Base-by-base conservation (phyloP, 2,113 vertebrate genomes). In the Triplophysa rosa region DNA sequence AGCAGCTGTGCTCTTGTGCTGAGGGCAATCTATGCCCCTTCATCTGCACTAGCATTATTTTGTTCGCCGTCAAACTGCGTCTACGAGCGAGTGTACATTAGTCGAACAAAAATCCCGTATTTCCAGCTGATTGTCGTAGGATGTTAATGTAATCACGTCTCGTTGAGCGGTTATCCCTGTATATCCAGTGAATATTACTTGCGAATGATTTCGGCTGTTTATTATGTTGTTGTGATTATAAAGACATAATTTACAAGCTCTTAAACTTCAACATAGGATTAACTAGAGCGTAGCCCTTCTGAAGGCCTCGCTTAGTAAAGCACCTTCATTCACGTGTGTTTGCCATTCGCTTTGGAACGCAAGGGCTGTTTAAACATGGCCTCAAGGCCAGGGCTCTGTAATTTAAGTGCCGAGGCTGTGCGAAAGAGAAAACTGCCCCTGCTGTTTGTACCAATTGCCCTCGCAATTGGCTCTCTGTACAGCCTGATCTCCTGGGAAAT, bases 391-490 rank as follows among this genome's bases (percentile, higher is more conserved):
- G 24, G 14, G 61, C 45, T 12, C 23, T 70, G 23, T 40, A 77
- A 67, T 23, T 19, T 13, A 54, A 67, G 12, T 42, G 12, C 29
- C 11, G 33, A 37, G 67, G 66, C 59, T 19, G 47, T 19, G 47
- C 1, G 29, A 49, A 68, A 33, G 54, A 40, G 62, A 73, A 75
- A 26, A 58, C 68, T 63, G 9, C 37, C 45, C 65, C 67, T 67
- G 76, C 69, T 74, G 73, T 85, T 83, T 83, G 67, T 78, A 69
- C 64, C 77, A 70, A 29, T 78, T 67, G 82, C 75, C 74, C 72
- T 79, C 61, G 77, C 67, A 67, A 70, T 75, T 75, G 80, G 52
- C 56, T 68, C 75, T 62, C n/a, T 69, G 69, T 82, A 71, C 33
- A 72, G 66, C 42, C 14, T n/a, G 56, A 37, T 83, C 19, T 77